Percentiles rank a stretch among this genome's conserved stretches.
phyloP scores from a whole-genome alignment of 2,888 invertebrate species.

The Acrocera orbiculus region DNA sequence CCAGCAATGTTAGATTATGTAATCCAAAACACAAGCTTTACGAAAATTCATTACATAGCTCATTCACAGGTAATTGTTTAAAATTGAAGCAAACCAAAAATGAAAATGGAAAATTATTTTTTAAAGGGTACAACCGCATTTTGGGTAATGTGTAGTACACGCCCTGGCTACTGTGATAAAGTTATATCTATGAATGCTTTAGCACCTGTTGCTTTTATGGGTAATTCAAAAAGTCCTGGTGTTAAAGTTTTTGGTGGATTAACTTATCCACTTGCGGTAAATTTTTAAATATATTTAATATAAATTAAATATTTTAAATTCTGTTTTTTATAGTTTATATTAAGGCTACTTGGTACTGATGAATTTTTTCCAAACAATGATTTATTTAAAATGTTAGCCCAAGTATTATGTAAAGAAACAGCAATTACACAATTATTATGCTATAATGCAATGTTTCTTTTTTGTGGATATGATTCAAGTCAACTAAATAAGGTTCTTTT shows the following conservation, averaged over 20 bases:
- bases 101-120: conserved; percentile 8
- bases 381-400: conserved; percentile 31
- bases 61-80: conserved; percentile 38
- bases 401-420: conserved; percentile 33
- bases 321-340: conserved; percentile 1
- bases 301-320: no score
- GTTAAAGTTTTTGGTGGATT: conserved; percentile 2
- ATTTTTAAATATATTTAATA: neutral
- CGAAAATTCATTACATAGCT: conserved; percentile 34
- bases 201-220: conserved; percentile 24
- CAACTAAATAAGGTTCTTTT: conserved; percentile 24
- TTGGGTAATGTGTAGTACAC: conserved; percentile 28
- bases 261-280: conserved; percentile 6
- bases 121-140: conserved; percentile 42
- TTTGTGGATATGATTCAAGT: conserved; percentile 29
- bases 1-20: conserved; percentile 36
- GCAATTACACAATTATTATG: conserved; percentile 37
- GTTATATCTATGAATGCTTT: conserved; percentile 23
- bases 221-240: conserved; percentile 13
- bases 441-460: conserved; percentile 36
- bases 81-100: no score
- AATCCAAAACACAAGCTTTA: conserved; percentile 21
- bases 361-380: conserved; percentile 40
- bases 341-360: conserved; percentile 14
- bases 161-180: conserved; percentile 27